These are phyloP conservation scores for Melitaea athalia DNA, from an alignment of 2,888 invertebrate genomes.

Conservation along the genomic window DNA sequence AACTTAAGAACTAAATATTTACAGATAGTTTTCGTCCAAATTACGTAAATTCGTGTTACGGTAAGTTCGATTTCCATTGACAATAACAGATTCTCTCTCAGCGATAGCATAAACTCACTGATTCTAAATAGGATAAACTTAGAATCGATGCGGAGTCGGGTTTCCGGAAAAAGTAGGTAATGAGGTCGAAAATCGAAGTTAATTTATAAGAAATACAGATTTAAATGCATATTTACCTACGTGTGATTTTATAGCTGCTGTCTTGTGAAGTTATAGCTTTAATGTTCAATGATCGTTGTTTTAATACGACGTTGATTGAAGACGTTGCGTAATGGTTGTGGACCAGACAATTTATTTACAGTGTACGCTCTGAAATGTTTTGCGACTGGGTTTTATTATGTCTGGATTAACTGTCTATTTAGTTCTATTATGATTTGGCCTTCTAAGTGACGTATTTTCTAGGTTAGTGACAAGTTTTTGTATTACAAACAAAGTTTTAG, in stretches of 20 bases:
- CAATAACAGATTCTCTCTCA: slow-evolving; percentile 26
- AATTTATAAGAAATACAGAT: slow-evolving; percentile 10
- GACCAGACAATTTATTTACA: too few relatives aligned
- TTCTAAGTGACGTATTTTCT: too few relatives aligned
- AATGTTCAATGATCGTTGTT: background rate
- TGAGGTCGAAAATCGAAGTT: slow-evolving; percentile 7
- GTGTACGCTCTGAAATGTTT: too few relatives aligned
- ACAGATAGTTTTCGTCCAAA: too few relatives aligned
- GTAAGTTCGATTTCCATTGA: slow-evolving; percentile 28
- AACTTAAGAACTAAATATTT: too few relatives aligned
- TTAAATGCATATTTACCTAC: slow-evolving; percentile 1
- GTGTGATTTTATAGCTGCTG: background rate
- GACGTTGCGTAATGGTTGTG: background rate
- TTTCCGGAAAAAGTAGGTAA: slow-evolving; percentile 10
- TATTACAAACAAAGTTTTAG: too few relatives aligned
- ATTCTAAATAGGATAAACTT: slow-evolving; percentile 25
- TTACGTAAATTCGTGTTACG: slow-evolving; percentile 17
- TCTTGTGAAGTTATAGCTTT: background rate
- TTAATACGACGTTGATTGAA: background rate
- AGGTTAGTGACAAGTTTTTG: too few relatives aligned
- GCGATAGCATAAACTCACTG: slow-evolving; percentile 19
- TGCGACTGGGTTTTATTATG: too few relatives aligned
- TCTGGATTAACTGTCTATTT: too few relatives aligned
- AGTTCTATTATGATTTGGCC: too few relatives aligned
- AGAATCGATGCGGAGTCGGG: slow-evolving; percentile 4